Evolutionary conservation across 2,113 vertebrate genomes (phyloP).

Genomic region (Corapipo altera): DNA sequence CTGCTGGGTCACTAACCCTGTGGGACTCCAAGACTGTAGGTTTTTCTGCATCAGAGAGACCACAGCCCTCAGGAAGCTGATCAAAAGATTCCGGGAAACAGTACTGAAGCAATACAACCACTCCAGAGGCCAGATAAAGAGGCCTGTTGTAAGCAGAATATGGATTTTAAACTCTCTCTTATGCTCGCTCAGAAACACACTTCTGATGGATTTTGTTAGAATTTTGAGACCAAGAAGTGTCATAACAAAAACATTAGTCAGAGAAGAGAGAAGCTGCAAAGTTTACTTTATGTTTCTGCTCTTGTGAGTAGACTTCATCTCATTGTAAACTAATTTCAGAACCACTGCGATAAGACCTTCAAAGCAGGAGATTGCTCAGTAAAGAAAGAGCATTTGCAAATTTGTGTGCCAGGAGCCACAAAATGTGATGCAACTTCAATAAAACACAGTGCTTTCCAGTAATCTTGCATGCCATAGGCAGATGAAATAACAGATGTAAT

Average conservation of each 20-base stretch:
- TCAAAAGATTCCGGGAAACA: conserved; percentile 70
- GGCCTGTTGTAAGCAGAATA: conserved; percentile 3
- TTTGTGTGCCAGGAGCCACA: neutral
- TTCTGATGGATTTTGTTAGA: neutral
- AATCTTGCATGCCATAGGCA: neutral
- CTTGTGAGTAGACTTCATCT: neutral
- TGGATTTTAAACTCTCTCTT: neutral
- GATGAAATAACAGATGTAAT: neutral
- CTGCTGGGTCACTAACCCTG: conserved; percentile 59
- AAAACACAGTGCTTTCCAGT: accelerated
- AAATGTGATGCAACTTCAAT: neutral
- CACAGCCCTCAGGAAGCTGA: conserved; percentile 51
- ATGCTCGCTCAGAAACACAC: neutral
- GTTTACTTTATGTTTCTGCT: neutral
- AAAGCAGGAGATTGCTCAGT: neutral
- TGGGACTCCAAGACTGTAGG: conserved; percentile 61
- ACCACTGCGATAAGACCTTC: neutral
- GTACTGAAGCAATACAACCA: conserved; percentile 65
- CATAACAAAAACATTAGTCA: neutral
- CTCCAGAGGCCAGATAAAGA: conserved; percentile 56
- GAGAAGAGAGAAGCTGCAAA: neutral
- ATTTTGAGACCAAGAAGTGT: neutral
- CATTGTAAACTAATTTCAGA: neutral
- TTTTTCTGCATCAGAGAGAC: conserved; percentile 60
- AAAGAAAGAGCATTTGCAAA: neutral